Percentiles rank a stretch among this genome's conserved stretches.
Conservation (phyloP, 2,888 invertebrate genomes). For the Ectemnius continuus region DNA sequence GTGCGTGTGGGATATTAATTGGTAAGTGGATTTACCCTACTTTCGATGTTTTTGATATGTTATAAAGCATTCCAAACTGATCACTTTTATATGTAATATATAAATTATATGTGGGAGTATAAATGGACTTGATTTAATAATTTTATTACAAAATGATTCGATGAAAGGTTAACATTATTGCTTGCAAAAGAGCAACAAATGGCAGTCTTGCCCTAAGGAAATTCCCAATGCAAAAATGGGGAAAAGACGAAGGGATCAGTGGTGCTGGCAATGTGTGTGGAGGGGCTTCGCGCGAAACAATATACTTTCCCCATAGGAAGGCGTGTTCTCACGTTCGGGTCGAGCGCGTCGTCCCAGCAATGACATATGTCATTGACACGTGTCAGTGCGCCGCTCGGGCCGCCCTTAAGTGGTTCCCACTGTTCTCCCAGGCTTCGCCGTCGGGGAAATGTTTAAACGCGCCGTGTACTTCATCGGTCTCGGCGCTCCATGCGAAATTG, state of each 20-base stretch:
- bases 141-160: no score
- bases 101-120: no score
- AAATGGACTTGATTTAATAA: no score
- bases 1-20: no score
- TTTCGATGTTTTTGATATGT: no score
- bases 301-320: conserved; percentile 34
- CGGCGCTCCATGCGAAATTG: conserved; percentile 18
- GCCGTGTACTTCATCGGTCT: not conserved
- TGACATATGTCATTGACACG: conserved; percentile 50
- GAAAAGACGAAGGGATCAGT: not conserved
- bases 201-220: no score
- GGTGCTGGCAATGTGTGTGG: not conserved
- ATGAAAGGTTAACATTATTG: no score
- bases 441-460: conserved; percentile 29
- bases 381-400: conserved; percentile 31
- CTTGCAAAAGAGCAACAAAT: no score
- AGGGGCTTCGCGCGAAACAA: conserved; percentile 37
- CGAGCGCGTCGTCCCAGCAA: conserved; percentile 39
- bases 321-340: conserved; percentile 50
- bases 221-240: not conserved
- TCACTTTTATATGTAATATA: no score
- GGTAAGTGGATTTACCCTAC: no score
- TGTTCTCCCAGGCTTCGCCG: not conserved
- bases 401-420: conserved; percentile 36
- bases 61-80: no score